Evolutionary conservation across 2,797 vertebrate species (phyloP), one percentile per base, ranked within the genome.

Genomic region (Oreonectes daqikongensis): DNA sequence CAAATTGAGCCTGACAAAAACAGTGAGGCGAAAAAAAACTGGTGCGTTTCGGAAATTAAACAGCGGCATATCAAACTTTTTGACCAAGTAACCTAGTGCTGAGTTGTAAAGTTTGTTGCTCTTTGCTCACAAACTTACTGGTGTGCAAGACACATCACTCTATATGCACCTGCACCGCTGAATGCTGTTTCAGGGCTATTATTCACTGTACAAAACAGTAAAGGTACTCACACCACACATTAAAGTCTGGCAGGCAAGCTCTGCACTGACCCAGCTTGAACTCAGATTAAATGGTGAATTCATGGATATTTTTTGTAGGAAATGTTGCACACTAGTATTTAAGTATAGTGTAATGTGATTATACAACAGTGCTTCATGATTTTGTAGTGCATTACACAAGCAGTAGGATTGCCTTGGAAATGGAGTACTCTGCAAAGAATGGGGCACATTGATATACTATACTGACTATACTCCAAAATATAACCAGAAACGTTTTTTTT

Each of bases 1-100:
- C 88, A 93, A 90, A 90, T 89, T 89, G 84, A 90, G 86, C 81
- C 85, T 88, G 85, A 91, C 85, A 86, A 90, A 90, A 89, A 83
- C 66, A 81, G 69, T 70, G 59, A 46, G 78, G 85, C 59, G 63
- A 82, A 74, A 79, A 81, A 81, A 79, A 81, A 81, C 60, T 77
- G 55, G 3, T 72, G 73, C 55, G 22, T 85, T 85, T 86, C n/a
- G 67, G 52, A 83, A 84, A 83, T 81, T 86, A 87, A 83, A 78
- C 69, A 78, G 74, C 40, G 50, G 71, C 57, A 14, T 15, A 44
- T 79, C 46, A 72, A 76, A 69, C 50, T 65, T 69, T 71, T 64
- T 65, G 40, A 55, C 55, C 46, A 26, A 28, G 32, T 67, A 3
- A 10, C 14, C 67, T 26, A 22, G 48, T 61, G 50, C 7, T 24